Conservation (phyloP, 2,797 vertebrate species). For the Monodelphis domestica region DNA sequence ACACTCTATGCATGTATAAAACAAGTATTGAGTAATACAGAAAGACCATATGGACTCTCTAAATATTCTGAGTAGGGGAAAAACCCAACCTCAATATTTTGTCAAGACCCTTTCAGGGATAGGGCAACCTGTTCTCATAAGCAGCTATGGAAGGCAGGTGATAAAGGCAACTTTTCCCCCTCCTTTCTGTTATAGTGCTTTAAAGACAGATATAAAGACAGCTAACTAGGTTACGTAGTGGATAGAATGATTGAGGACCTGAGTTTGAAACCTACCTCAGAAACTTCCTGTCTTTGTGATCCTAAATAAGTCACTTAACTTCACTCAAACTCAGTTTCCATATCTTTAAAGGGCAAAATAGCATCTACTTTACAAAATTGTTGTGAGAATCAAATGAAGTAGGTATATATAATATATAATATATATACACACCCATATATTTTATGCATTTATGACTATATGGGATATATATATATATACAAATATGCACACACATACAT, state of each 20-base stretch:
- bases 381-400: not conserved
- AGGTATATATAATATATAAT: not conserved
- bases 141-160: not conserved
- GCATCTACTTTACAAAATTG: not conserved
- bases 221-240: not conserved
- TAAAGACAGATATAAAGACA: not conserved
- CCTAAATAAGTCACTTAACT: not conserved
- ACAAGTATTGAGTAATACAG: not conserved
- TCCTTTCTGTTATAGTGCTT: not conserved
- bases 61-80: not conserved
- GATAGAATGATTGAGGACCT: not conserved
- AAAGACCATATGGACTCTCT: not conserved
- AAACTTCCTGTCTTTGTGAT: not conserved
- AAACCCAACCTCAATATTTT: not conserved
- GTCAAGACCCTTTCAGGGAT: not conserved
- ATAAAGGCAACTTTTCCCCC: fast-evolving
- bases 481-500: no score
- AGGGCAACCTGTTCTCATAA: not conserved
- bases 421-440: not conserved
- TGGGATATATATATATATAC: not conserved
- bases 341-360: not conserved
- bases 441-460: no score
- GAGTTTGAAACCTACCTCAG: not conserved
- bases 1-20: not conserved
- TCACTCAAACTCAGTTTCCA: not conserved